Conservation (phyloP, 2,888 invertebrate species). For the Oscheius sp. region DNA sequence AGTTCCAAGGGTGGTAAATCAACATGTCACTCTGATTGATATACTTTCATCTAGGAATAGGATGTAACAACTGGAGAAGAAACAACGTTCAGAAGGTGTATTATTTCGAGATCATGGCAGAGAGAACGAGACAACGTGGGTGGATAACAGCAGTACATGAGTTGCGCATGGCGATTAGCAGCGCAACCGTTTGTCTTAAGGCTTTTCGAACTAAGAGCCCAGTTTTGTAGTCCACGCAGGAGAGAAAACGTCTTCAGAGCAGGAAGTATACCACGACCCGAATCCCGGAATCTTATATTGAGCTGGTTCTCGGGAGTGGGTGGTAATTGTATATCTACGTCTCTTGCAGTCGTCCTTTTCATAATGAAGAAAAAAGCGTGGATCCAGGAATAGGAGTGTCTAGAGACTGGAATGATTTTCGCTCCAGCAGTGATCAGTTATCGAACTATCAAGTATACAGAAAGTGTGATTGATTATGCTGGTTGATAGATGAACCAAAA, state of each 20-base stretch:
- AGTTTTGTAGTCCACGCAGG: conserved; percentile 27
- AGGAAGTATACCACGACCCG: conserved; percentile 28
- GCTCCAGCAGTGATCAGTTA: too few species aligned
- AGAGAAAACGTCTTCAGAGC: conserved; percentile 22
- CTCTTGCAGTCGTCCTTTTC: conserved; percentile 14
- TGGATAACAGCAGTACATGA: conserved; percentile 31
- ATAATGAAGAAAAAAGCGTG: conserved; percentile 10
- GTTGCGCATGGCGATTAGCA: conserved; percentile 33
- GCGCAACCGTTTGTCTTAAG: conserved; percentile 29
- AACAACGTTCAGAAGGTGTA: not conserved
- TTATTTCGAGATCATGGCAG: conserved; percentile 11
- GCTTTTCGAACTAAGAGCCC: conserved; percentile 30
- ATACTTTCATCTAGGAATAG: not conserved
- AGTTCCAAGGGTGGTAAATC: conserved; percentile 32
- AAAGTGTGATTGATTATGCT: too few species aligned
- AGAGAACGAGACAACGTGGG: conserved; percentile 7
- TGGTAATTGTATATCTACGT: conserved; percentile 31
- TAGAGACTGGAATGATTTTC: not conserved
- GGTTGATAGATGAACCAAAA: too few species aligned
- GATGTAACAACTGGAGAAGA: not conserved
- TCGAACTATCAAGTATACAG: too few species aligned
- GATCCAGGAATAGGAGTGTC: not conserved
- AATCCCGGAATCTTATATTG: conserved; percentile 13
- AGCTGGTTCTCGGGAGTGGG: conserved; percentile 5
- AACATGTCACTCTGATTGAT: conserved; percentile 33